Evolutionary conservation across 2,113 vertebrate genomes (phyloP).

Genomic region (Mionectes macconnelli): DNA sequence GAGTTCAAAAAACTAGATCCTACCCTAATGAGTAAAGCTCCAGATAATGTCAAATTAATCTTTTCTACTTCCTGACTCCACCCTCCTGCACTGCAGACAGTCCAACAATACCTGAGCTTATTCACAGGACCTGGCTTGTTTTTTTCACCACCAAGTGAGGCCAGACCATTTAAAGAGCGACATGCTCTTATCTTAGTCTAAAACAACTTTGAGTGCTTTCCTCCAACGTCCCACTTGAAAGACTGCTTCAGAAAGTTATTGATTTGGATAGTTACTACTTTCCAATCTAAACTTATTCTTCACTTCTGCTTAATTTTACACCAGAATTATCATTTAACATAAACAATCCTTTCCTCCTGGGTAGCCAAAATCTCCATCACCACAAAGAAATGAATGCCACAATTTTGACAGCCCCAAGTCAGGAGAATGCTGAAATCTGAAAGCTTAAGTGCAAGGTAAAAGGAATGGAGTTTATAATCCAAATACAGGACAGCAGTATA

Average conservation of each 20-base stretch:
- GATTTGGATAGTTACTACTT: neutral
- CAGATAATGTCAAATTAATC: neutral
- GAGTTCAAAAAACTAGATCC: neutral
- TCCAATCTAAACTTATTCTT: neutral
- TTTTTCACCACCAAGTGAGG: neutral
- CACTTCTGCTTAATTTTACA: neutral
- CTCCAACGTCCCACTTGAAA: neutral
- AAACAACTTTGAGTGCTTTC: neutral
- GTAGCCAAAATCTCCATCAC: neutral
- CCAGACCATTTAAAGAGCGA: neutral
- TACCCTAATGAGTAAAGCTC: neutral
- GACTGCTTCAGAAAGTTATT: neutral
- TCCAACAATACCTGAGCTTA: neutral
- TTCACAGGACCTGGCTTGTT: neutral
- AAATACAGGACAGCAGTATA: neutral
- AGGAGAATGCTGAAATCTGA: neutral
- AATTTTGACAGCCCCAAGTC: neutral
- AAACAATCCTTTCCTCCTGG: neutral
- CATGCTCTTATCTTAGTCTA: neutral
- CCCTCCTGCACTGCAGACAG: neutral
- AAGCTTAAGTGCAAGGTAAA: neutral
- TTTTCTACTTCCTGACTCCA: neutral
- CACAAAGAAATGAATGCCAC: neutral
- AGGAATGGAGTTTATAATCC: neutral
- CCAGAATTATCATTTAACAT: neutral